Base-by-base conservation (phyloP, 2,113 vertebrate species). In the Calyptomena viridis region DNA sequence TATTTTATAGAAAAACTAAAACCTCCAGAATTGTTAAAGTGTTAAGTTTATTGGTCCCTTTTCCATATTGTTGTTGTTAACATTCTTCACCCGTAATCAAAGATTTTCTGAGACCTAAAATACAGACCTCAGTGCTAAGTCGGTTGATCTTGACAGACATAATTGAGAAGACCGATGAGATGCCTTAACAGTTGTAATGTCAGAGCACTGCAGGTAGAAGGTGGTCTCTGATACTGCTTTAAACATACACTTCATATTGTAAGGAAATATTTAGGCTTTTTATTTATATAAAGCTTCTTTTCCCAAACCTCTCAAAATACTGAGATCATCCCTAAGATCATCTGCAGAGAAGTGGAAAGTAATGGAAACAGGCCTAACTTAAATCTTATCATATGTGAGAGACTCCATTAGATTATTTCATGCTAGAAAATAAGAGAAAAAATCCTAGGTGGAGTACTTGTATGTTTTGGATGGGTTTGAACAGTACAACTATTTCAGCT, bases 371-470 rank as follows among this genome's bases (percentile, higher is more conserved):
- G 13, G 1, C 11, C 21, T 56, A 52, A 33, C 8, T 33, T 64
- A 71, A 79, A 50, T 4, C 1, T 79, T 63, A 8, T 15, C 5
- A 24, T 16, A 60, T 17, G 3, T 52, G 31, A 56, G 42, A 60
- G 7, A 42, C 24, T 64, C 27, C 9, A 14, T 4, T 83, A 21
- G 14, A 60, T 64, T 64, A 22, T n/a, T 6, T 35, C n/a, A 14
- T 12, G 1, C 19, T 69, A 69, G 35, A 87, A 66, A 2, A 84
- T 8, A 40, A 53, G 5, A 58, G 5, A 33, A 60, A 63, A 78
- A 42, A 9, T 37, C 19, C 9, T 40, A 1, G 1, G 6, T 37
- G 40, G 17, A 12, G 5, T 2, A 8, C 7, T 52, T 18, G 6
- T 2, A 21, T 14, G 4, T 80, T 91, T 89, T 56, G 21, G 5